These are phyloP conservation scores for Phenganax marumi DNA, from an alignment of 92 coral and sea anemone species.

Conservation along the genomic window DNA sequence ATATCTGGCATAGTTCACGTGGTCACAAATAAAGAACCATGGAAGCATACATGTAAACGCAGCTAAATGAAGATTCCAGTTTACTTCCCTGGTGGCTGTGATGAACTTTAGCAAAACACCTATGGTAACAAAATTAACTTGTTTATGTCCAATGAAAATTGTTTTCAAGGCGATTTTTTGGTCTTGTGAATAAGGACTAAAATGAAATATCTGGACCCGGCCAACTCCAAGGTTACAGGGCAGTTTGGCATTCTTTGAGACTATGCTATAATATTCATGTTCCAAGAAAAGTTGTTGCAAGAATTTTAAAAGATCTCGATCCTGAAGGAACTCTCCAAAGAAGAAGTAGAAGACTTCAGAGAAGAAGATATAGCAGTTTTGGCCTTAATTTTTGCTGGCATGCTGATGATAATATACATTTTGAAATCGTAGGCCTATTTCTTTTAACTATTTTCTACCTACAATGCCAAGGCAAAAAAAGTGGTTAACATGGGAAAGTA, in stretches of 20 bases:
- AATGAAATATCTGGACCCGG: conserved; percentile 49
- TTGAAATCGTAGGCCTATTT: neutral
- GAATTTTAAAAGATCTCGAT: conserved; percentile 44
- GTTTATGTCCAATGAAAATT: too few relatives aligned
- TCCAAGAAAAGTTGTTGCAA: conserved; percentile 51
- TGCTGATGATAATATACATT: conserved; percentile 50
- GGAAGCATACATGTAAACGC: too few relatives aligned
- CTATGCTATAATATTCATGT: conserved; percentile 40
- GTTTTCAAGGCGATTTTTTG: too few relatives aligned
- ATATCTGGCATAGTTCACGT: too few relatives aligned
- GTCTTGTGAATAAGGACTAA: too few relatives aligned
- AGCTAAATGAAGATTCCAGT: too few relatives aligned
- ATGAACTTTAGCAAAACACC: too few relatives aligned
- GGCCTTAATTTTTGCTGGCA: conserved; percentile 67
- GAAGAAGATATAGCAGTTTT: conserved; percentile 31
- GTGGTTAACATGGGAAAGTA: too few relatives aligned
- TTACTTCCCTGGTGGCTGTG: too few relatives aligned
- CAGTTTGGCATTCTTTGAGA: conserved; percentile 55
- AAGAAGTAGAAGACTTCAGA: conserved; percentile 45
- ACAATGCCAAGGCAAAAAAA: too few relatives aligned
- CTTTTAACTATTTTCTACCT: neutral
- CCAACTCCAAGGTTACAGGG: conserved; percentile 50
- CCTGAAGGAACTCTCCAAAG: conserved; percentile 50
- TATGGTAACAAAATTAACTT: too few relatives aligned
- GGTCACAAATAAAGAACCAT: too few relatives aligned